Evolutionary conservation across 2,888 invertebrate genomes (phyloP).

Genomic region (Drosophila aldrichi): DNA sequence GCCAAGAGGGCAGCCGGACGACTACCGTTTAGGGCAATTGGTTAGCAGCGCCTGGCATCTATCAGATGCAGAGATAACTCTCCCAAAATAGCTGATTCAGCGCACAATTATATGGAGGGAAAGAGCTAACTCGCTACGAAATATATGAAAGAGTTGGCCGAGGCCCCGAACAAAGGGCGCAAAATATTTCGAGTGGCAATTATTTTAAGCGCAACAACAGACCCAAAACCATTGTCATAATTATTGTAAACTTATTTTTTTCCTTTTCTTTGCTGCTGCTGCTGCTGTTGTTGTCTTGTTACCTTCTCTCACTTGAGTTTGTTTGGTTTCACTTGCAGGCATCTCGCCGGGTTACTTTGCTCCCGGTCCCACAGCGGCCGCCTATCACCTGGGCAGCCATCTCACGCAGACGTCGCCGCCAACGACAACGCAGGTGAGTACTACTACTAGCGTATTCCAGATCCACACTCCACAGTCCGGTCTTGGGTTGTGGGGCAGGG

Average conservation of each 20-base stretch:
- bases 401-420: slow-evolving; percentile 85
- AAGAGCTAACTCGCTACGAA: slow-evolving; percentile 3
- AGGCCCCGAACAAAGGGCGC: slow-evolving; percentile 63
- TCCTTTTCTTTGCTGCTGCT: background rate
- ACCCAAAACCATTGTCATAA: slow-evolving; percentile 61
- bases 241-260: slow-evolving; percentile 50
- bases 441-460: background rate
- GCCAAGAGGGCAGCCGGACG: slow-evolving; percentile 66
- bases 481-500: slow-evolving; percentile 5
- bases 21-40: slow-evolving; percentile 81
- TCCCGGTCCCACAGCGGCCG: slow-evolving; percentile 85
- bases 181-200: slow-evolving; percentile 80
- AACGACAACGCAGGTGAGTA: slow-evolving; percentile 85
- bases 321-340: slow-evolving; percentile 78
- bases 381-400: slow-evolving; percentile 86
- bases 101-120: slow-evolving; percentile 75
- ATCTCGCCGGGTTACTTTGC: slow-evolving; percentile 86
- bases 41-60: slow-evolving; percentile 57
- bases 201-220: slow-evolving; percentile 70
- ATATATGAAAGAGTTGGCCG: slow-evolving; percentile 66
- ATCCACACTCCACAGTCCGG: background rate
- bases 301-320: slow-evolving; percentile 33
- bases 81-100: slow-evolving; percentile 82
- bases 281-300: slow-evolving; percentile 16
- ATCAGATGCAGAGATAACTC: slow-evolving; percentile 56